phyloP scores from a whole-genome alignment of 2,113 vertebrate genomes.

The Copsychus sechellarum region DNA sequence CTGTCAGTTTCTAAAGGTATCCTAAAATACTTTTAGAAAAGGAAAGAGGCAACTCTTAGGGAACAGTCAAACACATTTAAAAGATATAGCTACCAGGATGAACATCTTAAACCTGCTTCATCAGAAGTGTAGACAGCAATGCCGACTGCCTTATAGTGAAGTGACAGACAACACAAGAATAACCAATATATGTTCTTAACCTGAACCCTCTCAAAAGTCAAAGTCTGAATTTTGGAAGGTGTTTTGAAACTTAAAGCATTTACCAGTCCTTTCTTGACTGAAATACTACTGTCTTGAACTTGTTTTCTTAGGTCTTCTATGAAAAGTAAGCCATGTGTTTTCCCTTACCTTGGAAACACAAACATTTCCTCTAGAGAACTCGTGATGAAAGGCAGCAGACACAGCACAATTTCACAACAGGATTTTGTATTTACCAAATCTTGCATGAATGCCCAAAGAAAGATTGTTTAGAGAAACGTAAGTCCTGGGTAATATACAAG shows the following conservation, averaged over 20 bases:
- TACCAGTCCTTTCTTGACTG: neutral
- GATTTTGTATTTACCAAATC: neutral
- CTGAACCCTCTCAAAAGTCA: neutral
- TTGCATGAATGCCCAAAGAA: neutral
- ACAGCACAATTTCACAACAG: neutral
- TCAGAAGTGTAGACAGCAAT: neutral
- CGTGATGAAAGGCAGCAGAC: neutral
- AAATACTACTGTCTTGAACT: neutral
- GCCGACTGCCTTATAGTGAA: neutral
- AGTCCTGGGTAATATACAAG: neutral
- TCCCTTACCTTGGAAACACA: neutral
- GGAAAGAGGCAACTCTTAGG: neutral
- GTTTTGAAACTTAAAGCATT: neutral
- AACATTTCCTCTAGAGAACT: neutral
- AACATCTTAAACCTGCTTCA: neutral
- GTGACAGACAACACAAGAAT: neutral
- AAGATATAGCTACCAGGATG: neutral
- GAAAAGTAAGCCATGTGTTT: neutral
- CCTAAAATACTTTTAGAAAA: neutral
- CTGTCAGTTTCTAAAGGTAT: neutral
- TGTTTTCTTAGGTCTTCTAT: neutral
- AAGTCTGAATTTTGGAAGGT: neutral
- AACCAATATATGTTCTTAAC: neutral
- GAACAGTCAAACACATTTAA: neutral
- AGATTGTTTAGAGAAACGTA: neutral